These are phyloP conservation scores for Catostomus latipinnis DNA, from an alignment of 2,797 vertebrate species.

Conservation along the genomic window DNA sequence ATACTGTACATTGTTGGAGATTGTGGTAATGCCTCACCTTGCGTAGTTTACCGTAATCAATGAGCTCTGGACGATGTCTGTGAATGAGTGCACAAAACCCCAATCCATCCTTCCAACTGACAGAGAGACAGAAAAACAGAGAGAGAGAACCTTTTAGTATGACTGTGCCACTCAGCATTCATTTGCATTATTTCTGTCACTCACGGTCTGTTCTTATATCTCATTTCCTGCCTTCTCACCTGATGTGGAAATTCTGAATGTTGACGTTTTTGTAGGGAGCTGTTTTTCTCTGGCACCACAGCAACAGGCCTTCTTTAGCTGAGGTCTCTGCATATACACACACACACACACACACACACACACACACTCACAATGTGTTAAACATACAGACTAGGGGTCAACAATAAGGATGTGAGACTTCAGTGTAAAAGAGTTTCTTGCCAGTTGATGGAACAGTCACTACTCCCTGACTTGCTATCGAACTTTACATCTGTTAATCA, in stretches of 20 bases:
- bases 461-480: too few species aligned
- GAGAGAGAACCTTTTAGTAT: slow-evolving; percentile 16
- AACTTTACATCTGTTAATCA: too few species aligned
- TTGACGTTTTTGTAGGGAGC: slow-evolving; percentile 99
- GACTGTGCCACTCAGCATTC: background rate
- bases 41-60: slow-evolving; percentile 95
- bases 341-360: slow-evolving; percentile 8
- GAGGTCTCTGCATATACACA: slow-evolving; percentile 85
- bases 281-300: slow-evolving; percentile 99
- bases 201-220: slow-evolving; percentile 3
- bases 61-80: slow-evolving; percentile 97
- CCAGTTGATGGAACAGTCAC: too few species aligned
- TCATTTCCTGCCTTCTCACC: slow-evolving; percentile 75
- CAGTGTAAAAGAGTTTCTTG: too few species aligned
- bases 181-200: slow-evolving; percentile 11
- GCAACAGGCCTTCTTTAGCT: slow-evolving; percentile 94
- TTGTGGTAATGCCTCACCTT: slow-evolving; percentile 79
- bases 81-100: slow-evolving; percentile 99
- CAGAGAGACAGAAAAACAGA: slow-evolving; percentile 23
- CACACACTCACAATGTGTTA: too few species aligned
- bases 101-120: slow-evolving; percentile 97
- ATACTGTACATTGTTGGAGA: too few species aligned
- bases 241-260: slow-evolving; percentile 99
- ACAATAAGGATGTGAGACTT: too few species aligned
- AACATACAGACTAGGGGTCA: too few species aligned